Evolutionary conservation across 2,797 vertebrate species (phyloP).

Genomic region (Rhabdophis nuchalis): DNA sequence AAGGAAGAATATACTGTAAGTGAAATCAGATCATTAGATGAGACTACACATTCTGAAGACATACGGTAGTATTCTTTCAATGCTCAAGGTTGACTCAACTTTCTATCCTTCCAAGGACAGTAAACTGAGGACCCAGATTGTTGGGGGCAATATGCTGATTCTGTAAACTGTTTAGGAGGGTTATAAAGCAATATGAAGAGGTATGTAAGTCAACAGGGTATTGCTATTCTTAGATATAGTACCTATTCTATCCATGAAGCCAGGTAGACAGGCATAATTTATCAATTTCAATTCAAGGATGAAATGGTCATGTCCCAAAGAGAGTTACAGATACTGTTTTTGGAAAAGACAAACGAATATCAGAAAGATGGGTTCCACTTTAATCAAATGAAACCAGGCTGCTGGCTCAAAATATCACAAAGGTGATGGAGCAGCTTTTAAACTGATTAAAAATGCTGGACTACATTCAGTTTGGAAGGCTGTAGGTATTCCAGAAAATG

Average conservation of each 20-base stretch:
- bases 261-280: not conserved
- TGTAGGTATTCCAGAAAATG: not conserved
- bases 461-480: not conserved
- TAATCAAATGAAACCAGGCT: not conserved
- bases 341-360: not conserved
- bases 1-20: not conserved
- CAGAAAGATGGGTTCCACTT: not conserved
- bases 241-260: not conserved
- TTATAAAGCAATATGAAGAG: no score
- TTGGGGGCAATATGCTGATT: no score
- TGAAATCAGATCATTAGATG: not conserved
- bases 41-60: not conserved
- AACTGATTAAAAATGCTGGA: not conserved
- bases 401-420: not conserved
- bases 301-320: not conserved
- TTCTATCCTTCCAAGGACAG: no score
- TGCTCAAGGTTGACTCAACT: no score
- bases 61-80: no score
- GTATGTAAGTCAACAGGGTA: no score
- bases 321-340: not conserved
- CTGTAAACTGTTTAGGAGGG: no score
- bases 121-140: no score
- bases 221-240: not conserved
- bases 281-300: not conserved
- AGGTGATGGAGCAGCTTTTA: not conserved